Conservation (phyloP, 2,888 invertebrate genomes). For the Bugula neritina region DNA sequence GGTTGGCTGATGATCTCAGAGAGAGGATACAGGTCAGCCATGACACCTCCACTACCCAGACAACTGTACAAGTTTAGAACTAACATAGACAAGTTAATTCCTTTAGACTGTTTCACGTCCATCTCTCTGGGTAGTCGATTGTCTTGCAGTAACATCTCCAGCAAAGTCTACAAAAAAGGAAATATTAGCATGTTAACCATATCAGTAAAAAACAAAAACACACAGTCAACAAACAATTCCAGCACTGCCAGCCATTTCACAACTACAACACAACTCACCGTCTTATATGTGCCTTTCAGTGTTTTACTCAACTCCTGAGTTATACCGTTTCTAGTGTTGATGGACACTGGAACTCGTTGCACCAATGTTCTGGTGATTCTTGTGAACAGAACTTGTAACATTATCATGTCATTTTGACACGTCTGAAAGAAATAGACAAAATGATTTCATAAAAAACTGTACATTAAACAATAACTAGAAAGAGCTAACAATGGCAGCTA, state of each 20-base stretch:
- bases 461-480: no score
- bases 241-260: no score
- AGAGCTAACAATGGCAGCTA: no score
- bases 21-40: not conserved
- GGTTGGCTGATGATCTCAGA: constrained; percentile 10
- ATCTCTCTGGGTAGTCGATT: not conserved
- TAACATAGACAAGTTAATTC: constrained; percentile 20
- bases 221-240: not conserved
- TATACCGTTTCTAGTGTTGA: not conserved
- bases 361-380: not conserved
- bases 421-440: not conserved
- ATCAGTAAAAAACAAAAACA: not conserved
- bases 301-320: no score
- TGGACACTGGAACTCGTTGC: not conserved
- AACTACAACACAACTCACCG: not conserved
- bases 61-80: constrained; percentile 20
- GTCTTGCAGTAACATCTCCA: not conserved
- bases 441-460: no score
- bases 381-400: not conserved
- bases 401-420: not conserved
- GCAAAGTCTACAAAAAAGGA: not conserved
- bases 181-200: not conserved
- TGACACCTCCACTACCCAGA: not conserved
- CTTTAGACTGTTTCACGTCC: not conserved
- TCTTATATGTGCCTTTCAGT: no score